Evolutionary conservation across 2,888 invertebrate genomes (phyloP).

Genomic region (Dioctria linearis): DNA sequence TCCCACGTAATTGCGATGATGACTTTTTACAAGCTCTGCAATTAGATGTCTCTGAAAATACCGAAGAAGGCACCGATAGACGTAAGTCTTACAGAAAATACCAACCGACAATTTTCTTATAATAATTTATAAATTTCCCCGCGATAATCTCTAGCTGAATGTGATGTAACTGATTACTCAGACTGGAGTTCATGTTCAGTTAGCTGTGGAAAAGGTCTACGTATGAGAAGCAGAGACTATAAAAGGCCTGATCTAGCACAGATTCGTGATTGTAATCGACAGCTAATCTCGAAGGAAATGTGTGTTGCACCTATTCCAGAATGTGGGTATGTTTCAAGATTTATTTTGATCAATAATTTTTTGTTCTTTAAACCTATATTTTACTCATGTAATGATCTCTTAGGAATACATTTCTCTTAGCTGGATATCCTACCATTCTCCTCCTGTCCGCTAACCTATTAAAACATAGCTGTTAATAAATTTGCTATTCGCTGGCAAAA

Average conservation of each 20-base stretch:
- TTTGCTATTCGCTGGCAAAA: too few relatives aligned
- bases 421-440: too few relatives aligned
- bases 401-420: too few relatives aligned
- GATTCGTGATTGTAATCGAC: constrained; percentile 79
- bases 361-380: too few relatives aligned
- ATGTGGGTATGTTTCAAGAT: constrained; percentile 77
- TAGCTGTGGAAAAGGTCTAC: constrained; percentile 88
- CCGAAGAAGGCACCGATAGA: constrained; percentile 76
- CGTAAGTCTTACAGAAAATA: constrained; percentile 72
- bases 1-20: constrained; percentile 83
- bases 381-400: too few relatives aligned
- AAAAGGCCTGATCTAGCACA: constrained; percentile 79
- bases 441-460: too few relatives aligned
- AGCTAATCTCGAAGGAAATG: constrained; percentile 91
- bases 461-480: too few relatives aligned
- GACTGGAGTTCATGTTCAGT: constrained; percentile 88
- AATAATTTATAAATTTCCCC: not conserved
- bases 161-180: constrained; percentile 82
- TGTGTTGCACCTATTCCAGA: constrained; percentile 84
- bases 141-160: constrained; percentile 77
- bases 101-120: not conserved
- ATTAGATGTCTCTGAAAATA: constrained; percentile 78
- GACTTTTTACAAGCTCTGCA: constrained; percentile 75
- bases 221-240: constrained; percentile 84
- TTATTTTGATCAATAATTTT: not conserved